phyloP scores from a whole-genome alignment of 2,888 invertebrate genomes.

The Slavum lentiscoides region DNA sequence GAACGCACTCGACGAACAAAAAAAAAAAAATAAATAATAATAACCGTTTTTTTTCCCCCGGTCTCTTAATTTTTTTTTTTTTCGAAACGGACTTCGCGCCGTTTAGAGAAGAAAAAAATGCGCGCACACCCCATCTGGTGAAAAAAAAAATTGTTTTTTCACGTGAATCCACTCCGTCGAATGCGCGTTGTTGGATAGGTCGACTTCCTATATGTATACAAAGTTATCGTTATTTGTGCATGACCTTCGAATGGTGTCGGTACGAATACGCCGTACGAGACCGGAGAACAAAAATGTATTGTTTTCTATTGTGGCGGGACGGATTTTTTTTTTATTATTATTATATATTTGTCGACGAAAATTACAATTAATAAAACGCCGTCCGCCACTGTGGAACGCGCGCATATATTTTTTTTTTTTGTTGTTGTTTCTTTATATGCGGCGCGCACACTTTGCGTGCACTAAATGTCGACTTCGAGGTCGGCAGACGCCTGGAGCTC shows the following conservation, averaged over 20 bases:
- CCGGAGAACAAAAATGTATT: too few species aligned
- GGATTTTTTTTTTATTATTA: too few species aligned
- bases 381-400: background rate
- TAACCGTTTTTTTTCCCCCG: conserved; percentile 22
- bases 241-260: too few species aligned
- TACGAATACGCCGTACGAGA: background rate
- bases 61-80: background rate
- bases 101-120: background rate
- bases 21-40: background rate
- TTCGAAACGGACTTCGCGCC: too few species aligned
- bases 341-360: background rate
- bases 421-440: too few species aligned
- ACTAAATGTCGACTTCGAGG: conserved; percentile 33
- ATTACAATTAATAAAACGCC: conserved; percentile 23
- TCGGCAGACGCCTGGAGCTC: conserved; percentile 1
- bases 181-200: too few species aligned
- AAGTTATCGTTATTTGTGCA: too few species aligned
- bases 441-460: background rate
- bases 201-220: too few species aligned
- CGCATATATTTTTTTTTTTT: background rate
- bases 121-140: too few species aligned
- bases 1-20: conserved; percentile 8
- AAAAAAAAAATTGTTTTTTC: too few species aligned
- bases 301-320: background rate
- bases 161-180: too few species aligned